These are phyloP conservation scores for Chesias legatella DNA, from an alignment of 2,888 invertebrate genomes.

Conservation along the genomic window DNA sequence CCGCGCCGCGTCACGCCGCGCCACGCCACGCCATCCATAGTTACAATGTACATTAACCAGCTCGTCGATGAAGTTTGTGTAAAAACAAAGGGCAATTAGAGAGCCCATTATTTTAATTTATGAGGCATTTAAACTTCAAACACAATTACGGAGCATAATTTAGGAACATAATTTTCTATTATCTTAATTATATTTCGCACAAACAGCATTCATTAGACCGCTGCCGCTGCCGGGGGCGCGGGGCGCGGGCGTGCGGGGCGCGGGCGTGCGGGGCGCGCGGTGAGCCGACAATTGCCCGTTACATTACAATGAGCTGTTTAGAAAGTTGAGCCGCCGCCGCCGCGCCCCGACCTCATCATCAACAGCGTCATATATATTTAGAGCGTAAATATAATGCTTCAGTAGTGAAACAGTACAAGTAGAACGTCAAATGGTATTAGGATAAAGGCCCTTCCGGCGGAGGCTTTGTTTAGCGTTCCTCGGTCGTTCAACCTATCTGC, in stretches of 20 bases:
- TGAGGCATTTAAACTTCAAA: slow-evolving; percentile 4
- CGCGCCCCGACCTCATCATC: too few species aligned
- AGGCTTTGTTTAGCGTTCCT: not conserved
- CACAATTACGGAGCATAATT: slow-evolving; percentile 8
- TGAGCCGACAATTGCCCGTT: slow-evolving; percentile 7
- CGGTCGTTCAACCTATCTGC: not conserved
- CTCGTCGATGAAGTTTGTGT: not conserved
- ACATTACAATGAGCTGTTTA: not conserved
- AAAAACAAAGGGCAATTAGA: not conserved
- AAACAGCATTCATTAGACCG: too few species aligned
- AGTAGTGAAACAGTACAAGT: too few species aligned
- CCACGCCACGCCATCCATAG: too few species aligned
- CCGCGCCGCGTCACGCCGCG: too few species aligned
- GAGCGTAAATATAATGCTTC: too few species aligned
- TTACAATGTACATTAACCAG: not conserved
- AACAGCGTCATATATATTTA: too few species aligned
- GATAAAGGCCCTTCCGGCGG: not conserved
- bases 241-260: too few species aligned
- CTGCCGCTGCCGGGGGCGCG: too few species aligned
- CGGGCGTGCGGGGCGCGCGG: too few species aligned
- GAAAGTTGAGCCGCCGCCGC: too few species aligned
- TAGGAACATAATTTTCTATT: slow-evolving; percentile 16
- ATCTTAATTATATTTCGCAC: slow-evolving; percentile 13
- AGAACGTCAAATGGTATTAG: slow-evolving; percentile 1
- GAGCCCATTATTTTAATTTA: slow-evolving; percentile 8